Evolutionary conservation across 2,888 invertebrate genomes (phyloP), one percentile per base, ranked within the genome.

Genomic region (Oscheius onirici): DNA sequence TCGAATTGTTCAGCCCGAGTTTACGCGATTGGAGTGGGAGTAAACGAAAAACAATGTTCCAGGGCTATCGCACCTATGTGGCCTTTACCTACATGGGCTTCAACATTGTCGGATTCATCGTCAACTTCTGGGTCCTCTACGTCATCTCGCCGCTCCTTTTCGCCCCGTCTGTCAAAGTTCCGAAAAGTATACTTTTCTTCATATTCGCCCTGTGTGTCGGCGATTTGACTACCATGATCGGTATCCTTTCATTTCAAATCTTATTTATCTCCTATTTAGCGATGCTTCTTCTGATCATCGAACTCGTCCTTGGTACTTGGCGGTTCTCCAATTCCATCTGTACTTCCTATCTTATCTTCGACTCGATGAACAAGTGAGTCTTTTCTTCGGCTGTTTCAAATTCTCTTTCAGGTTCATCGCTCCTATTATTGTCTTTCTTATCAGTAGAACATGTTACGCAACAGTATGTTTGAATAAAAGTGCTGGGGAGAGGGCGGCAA

Each of bases 171-270:
- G 77, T 79, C 72, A 81, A 77, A 71, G 84, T 86, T 5, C 86
- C 86, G 15, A 86, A 86, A 58, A 82, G 83, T 51, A 86, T 86
- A 26, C 78, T 86, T 13, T 86, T 86, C 76, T 86, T 85, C 79
- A 86, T 86, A 46, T 78, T 86, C 52, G 81, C 82, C 0, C 77
- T 86, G 8, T 86, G 86, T 70, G 81, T 86, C 28, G 82, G 83
- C 22, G 86, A 86, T 72, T 66, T 86, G 22, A 82, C 84, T 76
- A 86, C 84, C 15, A 86, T 86, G 86, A 83, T 83, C 52, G 85
- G 86, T 86, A 58, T 61, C n/a, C n/a, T n/a, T n/a, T n/a, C 51
- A 11, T 8, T 51, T 51, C 51, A 46, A 44, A 20, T 51, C 51
- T n/a, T 13, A n/a, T 71, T 41, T 71, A 51, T 71, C 13, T 69